Conservation (phyloP, 2,888 invertebrate genomes). For the Cheilosia grossa region DNA sequence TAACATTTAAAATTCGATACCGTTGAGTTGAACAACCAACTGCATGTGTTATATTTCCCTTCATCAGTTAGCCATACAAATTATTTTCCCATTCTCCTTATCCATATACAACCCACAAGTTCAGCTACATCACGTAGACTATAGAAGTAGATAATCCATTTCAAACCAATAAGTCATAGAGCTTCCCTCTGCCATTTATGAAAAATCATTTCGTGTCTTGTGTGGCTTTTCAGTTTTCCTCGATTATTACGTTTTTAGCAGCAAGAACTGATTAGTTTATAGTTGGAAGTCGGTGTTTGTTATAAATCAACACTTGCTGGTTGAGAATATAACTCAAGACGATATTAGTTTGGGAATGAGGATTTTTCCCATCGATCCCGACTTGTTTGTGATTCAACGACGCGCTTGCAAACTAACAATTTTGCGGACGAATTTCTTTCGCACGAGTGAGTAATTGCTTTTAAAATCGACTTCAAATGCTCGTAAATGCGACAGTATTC, state of each 20-base stretch:
- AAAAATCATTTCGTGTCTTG: not conserved
- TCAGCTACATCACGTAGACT: too few relatives aligned
- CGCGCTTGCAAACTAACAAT: slow-evolving; percentile 77
- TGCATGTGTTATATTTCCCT: too few relatives aligned
- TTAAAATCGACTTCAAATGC: not conserved
- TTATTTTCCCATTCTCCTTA: too few relatives aligned
- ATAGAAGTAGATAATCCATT: too few relatives aligned
- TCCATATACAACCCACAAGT: too few relatives aligned
- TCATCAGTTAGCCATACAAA: too few relatives aligned
- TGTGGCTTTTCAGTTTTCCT: not conserved
- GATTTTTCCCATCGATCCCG: slow-evolving; percentile 30
- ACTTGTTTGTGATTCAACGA: slow-evolving; percentile 9
- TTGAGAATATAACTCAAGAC: not conserved
- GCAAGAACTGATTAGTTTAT: not conserved
- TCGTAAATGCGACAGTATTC: not conserved
- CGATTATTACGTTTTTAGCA: not conserved
- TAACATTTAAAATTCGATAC: too few relatives aligned
- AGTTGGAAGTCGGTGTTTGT: not conserved
- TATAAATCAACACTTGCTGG: not conserved
- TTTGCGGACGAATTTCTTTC: slow-evolving; percentile 79
- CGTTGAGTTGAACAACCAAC: too few relatives aligned
- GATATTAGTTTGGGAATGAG: slow-evolving; percentile 13
- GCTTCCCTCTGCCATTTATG: not conserved
- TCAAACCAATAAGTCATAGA: not conserved
- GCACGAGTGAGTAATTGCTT: slow-evolving; percentile 61